Evolutionary conservation across 2,797 vertebrate genomes (phyloP).

Genomic region (Neomorphus geoffroyi): DNA sequence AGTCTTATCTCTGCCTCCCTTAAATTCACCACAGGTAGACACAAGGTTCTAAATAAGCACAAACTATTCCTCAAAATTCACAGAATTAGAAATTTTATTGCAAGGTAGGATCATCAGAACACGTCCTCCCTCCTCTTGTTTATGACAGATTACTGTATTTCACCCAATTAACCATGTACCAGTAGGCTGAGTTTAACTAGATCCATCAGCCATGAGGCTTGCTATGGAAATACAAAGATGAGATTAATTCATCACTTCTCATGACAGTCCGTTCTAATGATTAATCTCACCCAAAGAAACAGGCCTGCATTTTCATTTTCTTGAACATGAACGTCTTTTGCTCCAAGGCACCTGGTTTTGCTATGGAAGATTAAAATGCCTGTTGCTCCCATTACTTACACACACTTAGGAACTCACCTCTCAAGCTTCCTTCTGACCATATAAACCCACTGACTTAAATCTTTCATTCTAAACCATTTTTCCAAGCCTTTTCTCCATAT

Average conservation of each 20-base stretch:
- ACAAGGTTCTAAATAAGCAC: background rate
- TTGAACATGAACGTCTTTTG: background rate
- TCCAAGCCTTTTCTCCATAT: background rate
- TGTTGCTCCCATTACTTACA: background rate
- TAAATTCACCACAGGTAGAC: background rate
- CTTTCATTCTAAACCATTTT: background rate
- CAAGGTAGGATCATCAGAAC: background rate
- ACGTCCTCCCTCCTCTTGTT: background rate
- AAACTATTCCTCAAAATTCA: background rate
- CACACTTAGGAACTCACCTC: background rate
- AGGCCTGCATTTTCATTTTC: background rate
- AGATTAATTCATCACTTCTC: constrained; percentile 3
- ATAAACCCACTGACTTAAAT: background rate
- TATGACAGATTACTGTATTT: background rate
- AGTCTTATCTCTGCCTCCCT: background rate
- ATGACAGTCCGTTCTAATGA: background rate
- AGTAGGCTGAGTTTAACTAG: background rate
- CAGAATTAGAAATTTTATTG: background rate
- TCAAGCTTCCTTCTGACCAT: background rate
- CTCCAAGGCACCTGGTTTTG: constrained; percentile 38
- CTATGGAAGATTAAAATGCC: constrained; percentile 14
- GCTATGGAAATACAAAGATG: background rate
- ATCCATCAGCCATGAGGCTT: background rate
- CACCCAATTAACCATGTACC: background rate
- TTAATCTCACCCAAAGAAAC: constrained; percentile 15